Evolutionary conservation across 2,797 vertebrate species (phyloP), one percentile per base, ranked within the genome.

Genomic region (Cossypha caffra): DNA sequence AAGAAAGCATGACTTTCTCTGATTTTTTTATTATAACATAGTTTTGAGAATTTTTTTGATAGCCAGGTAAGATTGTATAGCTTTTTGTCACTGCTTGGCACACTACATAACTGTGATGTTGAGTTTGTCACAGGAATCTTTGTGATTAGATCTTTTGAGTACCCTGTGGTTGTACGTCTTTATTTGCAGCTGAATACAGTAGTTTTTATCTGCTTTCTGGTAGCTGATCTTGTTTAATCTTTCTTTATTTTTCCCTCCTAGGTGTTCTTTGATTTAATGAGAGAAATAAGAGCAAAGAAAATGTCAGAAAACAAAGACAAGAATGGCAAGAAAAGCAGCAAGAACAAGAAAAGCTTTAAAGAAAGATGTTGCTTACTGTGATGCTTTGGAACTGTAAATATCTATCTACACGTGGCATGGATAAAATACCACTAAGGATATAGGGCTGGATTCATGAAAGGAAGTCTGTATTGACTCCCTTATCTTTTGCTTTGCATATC

Each of bases 211-310:
- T 89, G 19, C 50, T 75, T 91, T 91, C 37, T 68, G 54, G 45
- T 84, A 43, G 26, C 26, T 75, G 43, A 66, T 68, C 51, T 78
- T 40, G 67, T 77, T 82, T 95, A 88, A 95, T 82, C 25, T 80
- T 72, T 79, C 18, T 74, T 59, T 94, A 10, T 95, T 91, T 82
- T 91, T 54, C 17, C 6, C 37, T 80, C n/a, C 15, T 96, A 99
- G 99, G 99, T 99, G 51, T 99, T 99, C 97, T 99, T 99, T 90
- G 99, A 99, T 96, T 98, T 99, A 75, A 99, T 99, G 99, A 98
- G 99, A 90, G 99, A 99, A 97, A 98, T 99, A 69, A 98, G 99
- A 76, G 98, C 99, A 86, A 99, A 99, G 98, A 99, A 99, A 96
- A 98, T 99, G 99, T 98, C 99, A 1, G 99, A 99, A 97, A 99